A percentile compares a stretch with the other conserved stretches of the same genome.
phyloP scores from a whole-genome alignment of 1,140 invertebrate species.

The Macrobrachium rosenbergii region DNA sequence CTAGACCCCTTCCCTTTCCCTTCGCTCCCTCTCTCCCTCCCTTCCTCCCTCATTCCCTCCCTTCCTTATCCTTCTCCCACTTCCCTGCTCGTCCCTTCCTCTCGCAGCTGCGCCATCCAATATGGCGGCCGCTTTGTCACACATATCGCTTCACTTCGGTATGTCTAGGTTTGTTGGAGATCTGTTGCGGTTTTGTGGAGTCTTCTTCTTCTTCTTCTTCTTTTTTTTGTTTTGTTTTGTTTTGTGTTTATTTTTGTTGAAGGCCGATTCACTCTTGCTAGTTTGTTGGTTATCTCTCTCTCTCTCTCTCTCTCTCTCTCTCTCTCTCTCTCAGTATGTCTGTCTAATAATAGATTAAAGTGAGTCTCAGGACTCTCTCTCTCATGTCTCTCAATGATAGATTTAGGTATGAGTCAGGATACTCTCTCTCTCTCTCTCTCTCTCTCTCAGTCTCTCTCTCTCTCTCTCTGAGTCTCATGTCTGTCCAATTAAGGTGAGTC shows the following conservation, averaged over 20 bases:
- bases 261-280: background rate
- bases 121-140: no score
- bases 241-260: background rate
- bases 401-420: no score
- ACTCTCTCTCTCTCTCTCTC: no score
- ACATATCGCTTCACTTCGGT: no score
- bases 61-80: slow-evolving; percentile 9
- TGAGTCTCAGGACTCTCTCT: no score
- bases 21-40: background rate
- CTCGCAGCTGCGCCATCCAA: background rate
- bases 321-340: background rate
- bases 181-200: no score
- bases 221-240: background rate
- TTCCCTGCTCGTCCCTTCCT: background rate
- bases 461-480: no score
- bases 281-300: slow-evolving; percentile 9
- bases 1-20: background rate
- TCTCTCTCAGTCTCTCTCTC: no score
- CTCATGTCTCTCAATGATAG: no score
- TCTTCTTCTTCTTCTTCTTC: background rate
- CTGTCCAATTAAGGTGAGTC: no score
- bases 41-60: background rate
- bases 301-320: slow-evolving; percentile 12
- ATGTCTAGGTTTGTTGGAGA: no score
- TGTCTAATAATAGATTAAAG: no score